These are phyloP conservation scores for Drosophila dives DNA, from an alignment of 2,888 invertebrate genomes.

Conservation along the genomic window DNA sequence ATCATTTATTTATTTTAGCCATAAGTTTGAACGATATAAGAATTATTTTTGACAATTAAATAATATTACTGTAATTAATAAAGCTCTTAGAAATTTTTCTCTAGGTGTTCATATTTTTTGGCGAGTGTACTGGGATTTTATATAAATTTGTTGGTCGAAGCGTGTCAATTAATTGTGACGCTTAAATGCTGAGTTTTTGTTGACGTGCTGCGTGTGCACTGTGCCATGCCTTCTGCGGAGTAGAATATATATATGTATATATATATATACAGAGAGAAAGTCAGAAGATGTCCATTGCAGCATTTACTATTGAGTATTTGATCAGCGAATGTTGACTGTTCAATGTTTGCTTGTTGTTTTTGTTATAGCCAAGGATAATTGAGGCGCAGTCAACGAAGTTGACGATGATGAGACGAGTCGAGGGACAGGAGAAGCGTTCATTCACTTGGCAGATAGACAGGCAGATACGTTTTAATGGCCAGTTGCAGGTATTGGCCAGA, in stretches of 20 bases:
- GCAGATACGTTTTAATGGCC: constrained; percentile 22
- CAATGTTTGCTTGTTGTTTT: constrained; percentile 8
- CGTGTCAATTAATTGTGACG: constrained; percentile 64
- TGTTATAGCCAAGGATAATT: constrained; percentile 36
- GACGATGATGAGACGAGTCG: background rate
- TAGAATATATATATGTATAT: background rate
- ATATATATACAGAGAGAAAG: background rate
- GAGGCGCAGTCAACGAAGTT: constrained; percentile 19
- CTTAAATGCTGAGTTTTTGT: constrained; percentile 47
- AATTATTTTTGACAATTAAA: background rate
- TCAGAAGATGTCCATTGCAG: constrained; percentile 9
- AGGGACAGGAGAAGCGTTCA: background rate
- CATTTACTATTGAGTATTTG: constrained; percentile 31
- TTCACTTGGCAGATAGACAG: constrained; percentile 16
- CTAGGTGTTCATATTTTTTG: background rate
- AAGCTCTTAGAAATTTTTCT: background rate
- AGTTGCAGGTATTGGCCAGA: constrained; percentile 48
- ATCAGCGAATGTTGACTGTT: constrained; percentile 18
- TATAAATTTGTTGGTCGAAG: constrained; percentile 30
- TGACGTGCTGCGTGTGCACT: constrained; percentile 49
- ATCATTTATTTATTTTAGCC: background rate
- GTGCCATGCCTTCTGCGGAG: background rate
- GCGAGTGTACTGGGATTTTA: constrained; percentile 39
- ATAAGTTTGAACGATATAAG: background rate
- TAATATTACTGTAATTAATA: too few species aligned